Conservation (phyloP, 2,888 invertebrate species). For the Platycnemis pennipes region DNA sequence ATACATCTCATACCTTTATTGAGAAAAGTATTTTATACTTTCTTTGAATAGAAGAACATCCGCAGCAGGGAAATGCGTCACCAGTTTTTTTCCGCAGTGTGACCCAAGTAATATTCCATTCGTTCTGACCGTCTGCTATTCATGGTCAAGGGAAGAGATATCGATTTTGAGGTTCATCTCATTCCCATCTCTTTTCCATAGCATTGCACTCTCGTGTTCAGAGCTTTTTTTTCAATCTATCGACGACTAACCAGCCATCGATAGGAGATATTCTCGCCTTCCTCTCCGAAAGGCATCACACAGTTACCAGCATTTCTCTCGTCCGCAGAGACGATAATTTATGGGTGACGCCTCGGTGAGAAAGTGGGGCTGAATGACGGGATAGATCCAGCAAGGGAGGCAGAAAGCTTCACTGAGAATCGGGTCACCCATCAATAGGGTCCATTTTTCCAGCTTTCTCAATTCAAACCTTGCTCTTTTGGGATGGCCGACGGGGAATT, state of each 20-base stretch:
- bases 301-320: neutral
- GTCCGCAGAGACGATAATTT: neutral
- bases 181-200: neutral
- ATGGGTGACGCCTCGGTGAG: neutral
- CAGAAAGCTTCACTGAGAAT: neutral
- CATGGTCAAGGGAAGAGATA: neutral
- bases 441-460: neutral
- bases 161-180: neutral
- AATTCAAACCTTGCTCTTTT: neutral
- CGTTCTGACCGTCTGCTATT: no score
- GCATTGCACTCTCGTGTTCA: neutral
- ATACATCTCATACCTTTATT: no score
- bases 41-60: no score
- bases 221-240: neutral
- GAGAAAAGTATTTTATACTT: no score
- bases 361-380: neutral
- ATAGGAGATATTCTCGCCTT: neutral
- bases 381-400: neutral
- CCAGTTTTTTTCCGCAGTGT: no score
- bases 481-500: neutral
- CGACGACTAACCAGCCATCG: neutral
- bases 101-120: no score
- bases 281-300: neutral
- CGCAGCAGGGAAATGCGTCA: no score
- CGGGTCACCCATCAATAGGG: neutral